Conservation (phyloP, 2,113 vertebrate genomes). For the Pachypanchax playfairii region DNA sequence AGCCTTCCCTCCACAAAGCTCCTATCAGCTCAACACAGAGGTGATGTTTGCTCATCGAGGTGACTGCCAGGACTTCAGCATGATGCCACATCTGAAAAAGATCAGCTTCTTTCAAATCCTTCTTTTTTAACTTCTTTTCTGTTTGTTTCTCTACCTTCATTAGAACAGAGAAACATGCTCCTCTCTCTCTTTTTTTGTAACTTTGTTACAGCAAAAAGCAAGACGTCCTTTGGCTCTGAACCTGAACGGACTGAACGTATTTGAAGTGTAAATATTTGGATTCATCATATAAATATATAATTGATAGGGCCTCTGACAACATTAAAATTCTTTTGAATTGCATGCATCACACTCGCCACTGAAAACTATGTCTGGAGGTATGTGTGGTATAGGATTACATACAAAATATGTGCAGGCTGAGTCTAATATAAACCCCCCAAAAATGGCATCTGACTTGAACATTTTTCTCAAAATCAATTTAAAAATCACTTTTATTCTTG, state of each 20-base stretch:
- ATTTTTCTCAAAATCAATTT: background rate
- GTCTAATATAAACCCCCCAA: conserved; percentile 2
- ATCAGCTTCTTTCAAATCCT: conserved; percentile 41
- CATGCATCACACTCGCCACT: conserved; percentile 50
- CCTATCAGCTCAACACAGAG: conserved; percentile 60
- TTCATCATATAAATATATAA: conserved; percentile 77
- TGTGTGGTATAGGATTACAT: conserved; percentile 51
- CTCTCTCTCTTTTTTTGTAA: conserved; percentile 69
- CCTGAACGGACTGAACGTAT: conserved; percentile 70
- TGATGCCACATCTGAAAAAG: conserved; percentile 47
- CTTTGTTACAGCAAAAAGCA: conserved; percentile 76
- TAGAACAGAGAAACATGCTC: conserved; percentile 75
- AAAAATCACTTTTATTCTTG: background rate
- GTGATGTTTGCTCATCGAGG: conserved; percentile 63
- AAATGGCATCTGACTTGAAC: conserved; percentile 16
- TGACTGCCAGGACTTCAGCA: conserved; percentile 64
- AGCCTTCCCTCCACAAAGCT: conserved; percentile 50
- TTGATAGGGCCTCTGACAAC: conserved; percentile 74
- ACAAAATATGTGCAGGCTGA: conserved; percentile 27
- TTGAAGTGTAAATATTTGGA: conserved; percentile 81
- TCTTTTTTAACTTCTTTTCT: conserved; percentile 38
- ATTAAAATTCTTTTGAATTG: conserved; percentile 63
- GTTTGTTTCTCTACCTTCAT: conserved; percentile 39
- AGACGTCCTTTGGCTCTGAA: conserved; percentile 72
- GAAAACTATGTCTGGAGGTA: conserved; percentile 51